Percentiles rank a stretch among this genome's conserved stretches.
phyloP scores from a whole-genome alignment of 1,140 invertebrate species.

The Carcinoscorpius rotundicauda region DNA sequence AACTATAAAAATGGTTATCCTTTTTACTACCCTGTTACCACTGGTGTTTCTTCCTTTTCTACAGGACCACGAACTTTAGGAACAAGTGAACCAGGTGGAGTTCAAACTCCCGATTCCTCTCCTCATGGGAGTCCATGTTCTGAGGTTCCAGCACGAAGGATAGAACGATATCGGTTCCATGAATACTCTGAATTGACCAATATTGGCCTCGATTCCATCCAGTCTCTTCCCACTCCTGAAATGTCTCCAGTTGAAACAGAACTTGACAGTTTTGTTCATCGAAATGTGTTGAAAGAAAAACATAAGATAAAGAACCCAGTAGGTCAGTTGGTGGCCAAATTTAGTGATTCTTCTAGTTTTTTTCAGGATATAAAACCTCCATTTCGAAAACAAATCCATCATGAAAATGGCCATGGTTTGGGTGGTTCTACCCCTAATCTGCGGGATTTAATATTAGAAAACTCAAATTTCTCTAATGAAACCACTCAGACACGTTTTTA shows the following conservation, averaged over 20 bases:
- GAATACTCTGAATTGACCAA: too few relatives aligned
- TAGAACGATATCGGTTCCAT: too few relatives aligned
- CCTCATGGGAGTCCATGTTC: conserved; percentile 49
- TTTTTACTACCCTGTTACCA: neutral
- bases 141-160: neutral
- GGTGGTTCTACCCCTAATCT: too few relatives aligned
- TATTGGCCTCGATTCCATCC: conserved; percentile 16
- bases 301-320: conserved; percentile 17
- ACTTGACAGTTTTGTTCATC: conserved; percentile 28
- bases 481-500: too few relatives aligned
- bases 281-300: conserved; percentile 1
- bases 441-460: too few relatives aligned
- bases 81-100: conserved; percentile 23
- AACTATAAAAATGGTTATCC: neutral
- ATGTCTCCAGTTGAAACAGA: conserved; percentile 48
- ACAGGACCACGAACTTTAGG: neutral
- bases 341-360: conserved; percentile 25
- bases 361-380: conserved; percentile 24
- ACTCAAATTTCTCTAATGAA: too few relatives aligned
- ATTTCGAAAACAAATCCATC: conserved; percentile 3
- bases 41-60: conserved; percentile 4
- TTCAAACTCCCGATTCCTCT: conserved; percentile 57
- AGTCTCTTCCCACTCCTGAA: conserved; percentile 51
- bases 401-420: too few relatives aligned
- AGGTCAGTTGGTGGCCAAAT: conserved; percentile 24